Conservation (phyloP, 1,140 invertebrate genomes). For the Polyergus mexicanus region DNA sequence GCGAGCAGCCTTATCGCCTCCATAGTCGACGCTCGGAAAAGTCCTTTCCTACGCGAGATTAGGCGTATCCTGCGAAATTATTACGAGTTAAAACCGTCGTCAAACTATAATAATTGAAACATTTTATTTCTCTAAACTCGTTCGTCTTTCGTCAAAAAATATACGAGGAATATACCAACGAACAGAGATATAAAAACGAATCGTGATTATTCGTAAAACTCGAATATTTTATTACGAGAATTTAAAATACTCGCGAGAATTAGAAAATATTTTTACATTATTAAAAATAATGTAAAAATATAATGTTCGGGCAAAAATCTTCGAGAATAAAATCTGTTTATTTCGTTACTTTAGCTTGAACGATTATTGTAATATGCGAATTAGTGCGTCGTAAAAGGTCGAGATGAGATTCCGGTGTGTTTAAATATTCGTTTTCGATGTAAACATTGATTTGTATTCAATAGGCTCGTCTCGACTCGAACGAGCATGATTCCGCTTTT, state of each 20-base stretch:
- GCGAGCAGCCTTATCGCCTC: slow-evolving; percentile 2
- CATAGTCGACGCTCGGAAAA: slow-evolving; percentile 5
- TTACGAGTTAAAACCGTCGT: background rate
- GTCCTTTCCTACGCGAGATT: slow-evolving; percentile 48
- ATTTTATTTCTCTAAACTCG: background rate
- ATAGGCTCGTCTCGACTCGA: background rate
- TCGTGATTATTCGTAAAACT: background rate
- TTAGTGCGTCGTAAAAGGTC: background rate
- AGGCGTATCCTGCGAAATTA: background rate
- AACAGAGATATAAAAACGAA: background rate
- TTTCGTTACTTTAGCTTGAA: background rate
- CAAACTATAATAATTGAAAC: background rate
- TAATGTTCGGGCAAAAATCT: background rate
- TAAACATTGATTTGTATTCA: slow-evolving; percentile 58
- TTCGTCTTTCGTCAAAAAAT: background rate
- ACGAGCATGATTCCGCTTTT: slow-evolving; percentile 17
- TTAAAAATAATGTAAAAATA: background rate
- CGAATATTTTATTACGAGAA: background rate
- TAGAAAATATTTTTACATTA: background rate
- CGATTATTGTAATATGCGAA: background rate
- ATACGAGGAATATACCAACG: background rate
- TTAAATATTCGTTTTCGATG: background rate
- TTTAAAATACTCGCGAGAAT: background rate
- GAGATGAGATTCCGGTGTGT: background rate
- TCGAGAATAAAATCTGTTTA: background rate